phyloP scores from a whole-genome alignment of 1,140 invertebrate genomes.

The Aphelenchoides fujianensis region DNA sequence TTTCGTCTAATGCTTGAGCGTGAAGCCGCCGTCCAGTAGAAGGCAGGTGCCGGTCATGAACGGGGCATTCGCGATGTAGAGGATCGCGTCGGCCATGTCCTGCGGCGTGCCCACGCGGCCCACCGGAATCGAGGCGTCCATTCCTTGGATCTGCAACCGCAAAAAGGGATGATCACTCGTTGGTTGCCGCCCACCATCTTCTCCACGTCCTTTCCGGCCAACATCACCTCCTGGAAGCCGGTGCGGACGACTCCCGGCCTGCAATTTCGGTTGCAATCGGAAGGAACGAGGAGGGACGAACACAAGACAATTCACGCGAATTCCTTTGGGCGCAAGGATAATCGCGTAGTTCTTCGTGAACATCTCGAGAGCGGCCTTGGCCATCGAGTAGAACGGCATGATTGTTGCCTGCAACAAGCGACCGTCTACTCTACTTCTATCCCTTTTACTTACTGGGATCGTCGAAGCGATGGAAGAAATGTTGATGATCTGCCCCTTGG shows the following conservation, averaged over 20 bases:
- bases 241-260: neutral
- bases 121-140: too few relatives aligned
- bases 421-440: too few relatives aligned
- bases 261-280: neutral
- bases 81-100: neutral
- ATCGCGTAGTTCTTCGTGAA: neutral
- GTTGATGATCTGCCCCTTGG: neutral
- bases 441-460: neutral
- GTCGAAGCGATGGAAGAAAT: neutral
- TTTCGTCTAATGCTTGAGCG: neutral
- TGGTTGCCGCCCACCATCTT: too few relatives aligned
- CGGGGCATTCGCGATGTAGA: neutral
- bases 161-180: too few relatives aligned
- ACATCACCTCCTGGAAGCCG: neutral
- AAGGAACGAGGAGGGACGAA: neutral
- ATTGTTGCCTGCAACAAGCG: neutral
- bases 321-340: neutral
- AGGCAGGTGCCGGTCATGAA: neutral
- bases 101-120: neutral
- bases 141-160: too few relatives aligned
- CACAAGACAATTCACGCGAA: neutral
- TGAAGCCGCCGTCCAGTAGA: neutral
- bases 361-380: slow-evolving; percentile 9
- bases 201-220: neutral
- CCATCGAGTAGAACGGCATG: neutral